Conservation (phyloP, 2,797 vertebrate genomes). For the Danio kyathit region DNA sequence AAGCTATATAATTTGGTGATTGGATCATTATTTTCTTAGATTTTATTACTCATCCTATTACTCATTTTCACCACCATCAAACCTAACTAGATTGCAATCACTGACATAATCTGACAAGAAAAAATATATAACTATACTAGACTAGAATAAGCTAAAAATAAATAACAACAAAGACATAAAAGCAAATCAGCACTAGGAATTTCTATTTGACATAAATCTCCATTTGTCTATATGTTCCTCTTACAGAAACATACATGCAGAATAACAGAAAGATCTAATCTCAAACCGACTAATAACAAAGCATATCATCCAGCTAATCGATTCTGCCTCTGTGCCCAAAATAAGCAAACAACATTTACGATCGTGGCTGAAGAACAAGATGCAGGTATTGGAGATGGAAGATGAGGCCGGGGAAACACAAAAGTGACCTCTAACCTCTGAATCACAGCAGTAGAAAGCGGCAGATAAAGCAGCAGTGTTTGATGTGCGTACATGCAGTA, state of each 20-base stretch:
- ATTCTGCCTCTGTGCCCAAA: neutral
- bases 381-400: conserved; percentile 1
- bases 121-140: too few relatives aligned
- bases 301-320: neutral
- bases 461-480: conserved; percentile 37
- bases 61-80: neutral
- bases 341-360: neutral
- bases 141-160: neutral
- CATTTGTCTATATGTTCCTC: neutral
- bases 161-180: neutral
- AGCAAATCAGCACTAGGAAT: neutral
- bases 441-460: conserved; percentile 14
- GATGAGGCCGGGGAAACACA: neutral
- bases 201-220: neutral
- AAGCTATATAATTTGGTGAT: neutral
- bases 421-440: neutral
- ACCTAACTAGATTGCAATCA: neutral
- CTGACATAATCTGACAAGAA: neutral
- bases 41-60: neutral
- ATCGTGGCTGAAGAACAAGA: neutral
- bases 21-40: too few relatives aligned
- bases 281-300: neutral
- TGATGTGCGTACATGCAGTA: conserved; percentile 52
- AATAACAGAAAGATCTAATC: neutral
- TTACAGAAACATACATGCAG: neutral